Conservation (phyloP, 2,888 invertebrate genomes). For the Papilio protenor region DNA sequence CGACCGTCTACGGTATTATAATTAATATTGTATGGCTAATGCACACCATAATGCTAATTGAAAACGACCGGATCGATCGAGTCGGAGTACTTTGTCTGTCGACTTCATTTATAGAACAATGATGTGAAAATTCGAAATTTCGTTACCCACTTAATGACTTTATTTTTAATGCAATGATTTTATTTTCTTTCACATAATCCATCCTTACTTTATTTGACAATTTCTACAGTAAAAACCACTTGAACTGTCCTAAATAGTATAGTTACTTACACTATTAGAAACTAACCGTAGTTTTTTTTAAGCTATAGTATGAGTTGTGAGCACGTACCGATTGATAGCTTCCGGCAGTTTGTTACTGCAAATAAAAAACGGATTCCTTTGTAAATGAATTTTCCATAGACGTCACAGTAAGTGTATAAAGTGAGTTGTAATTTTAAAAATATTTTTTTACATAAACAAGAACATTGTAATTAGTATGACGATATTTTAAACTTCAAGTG, state of each 20-base stretch:
- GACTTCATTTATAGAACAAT: background rate
- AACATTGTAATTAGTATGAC: background rate
- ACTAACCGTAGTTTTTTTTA: background rate
- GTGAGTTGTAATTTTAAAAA: background rate
- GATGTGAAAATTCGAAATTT: no score
- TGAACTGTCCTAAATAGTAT: no score
- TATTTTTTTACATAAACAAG: background rate
- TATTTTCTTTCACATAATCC: no score
- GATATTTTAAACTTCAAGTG: no score
- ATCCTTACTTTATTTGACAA: no score
- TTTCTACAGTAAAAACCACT: no score
- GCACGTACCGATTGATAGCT: constrained; percentile 1
- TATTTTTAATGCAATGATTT: no score
- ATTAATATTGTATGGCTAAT: background rate
- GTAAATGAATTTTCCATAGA: background rate
- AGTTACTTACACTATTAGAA: no score
- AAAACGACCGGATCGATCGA: background rate
- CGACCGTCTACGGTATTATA: background rate
- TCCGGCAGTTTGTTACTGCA: background rate
- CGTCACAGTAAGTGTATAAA: background rate
- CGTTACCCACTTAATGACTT: no score
- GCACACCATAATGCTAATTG: background rate
- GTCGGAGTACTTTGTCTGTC: background rate
- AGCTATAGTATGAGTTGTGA: background rate
- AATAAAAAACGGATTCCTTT: background rate